These are phyloP conservation scores for Pharmacophagus antenor DNA, from an alignment of 2,888 invertebrate species.

Conservation along the genomic window DNA sequence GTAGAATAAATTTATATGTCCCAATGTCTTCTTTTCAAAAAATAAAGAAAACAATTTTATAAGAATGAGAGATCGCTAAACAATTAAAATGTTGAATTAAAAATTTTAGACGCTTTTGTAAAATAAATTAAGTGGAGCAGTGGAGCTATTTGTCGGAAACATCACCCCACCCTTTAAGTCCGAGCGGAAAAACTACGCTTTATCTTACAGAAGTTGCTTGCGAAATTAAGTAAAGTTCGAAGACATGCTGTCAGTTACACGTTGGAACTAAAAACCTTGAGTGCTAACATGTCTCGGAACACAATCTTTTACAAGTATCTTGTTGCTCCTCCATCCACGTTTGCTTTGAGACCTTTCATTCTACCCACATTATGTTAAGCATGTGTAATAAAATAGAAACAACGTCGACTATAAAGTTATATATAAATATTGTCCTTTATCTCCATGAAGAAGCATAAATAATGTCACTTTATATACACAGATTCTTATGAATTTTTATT, in stretches of 20 bases:
- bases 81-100: slow-evolving; percentile 25
- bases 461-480: neutral
- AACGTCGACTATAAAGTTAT: neutral
- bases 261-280: slow-evolving; percentile 39
- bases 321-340: slow-evolving; percentile 1
- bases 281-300: slow-evolving; percentile 32
- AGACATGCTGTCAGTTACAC: slow-evolving; percentile 52
- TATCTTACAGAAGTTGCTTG: slow-evolving; percentile 41
- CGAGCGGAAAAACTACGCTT: slow-evolving; percentile 48
- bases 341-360: neutral
- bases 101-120: slow-evolving; percentile 64
- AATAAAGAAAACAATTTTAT: slow-evolving; percentile 14
- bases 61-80: slow-evolving; percentile 23
- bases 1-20: no score
- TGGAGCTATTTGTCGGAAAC: slow-evolving; percentile 62
- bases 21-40: neutral
- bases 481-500: neutral
- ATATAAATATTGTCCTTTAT: no score
- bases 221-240: slow-evolving; percentile 56
- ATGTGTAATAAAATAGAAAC: neutral
- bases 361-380: slow-evolving; percentile 1
- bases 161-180: slow-evolving; percentile 53
- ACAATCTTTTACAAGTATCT: slow-evolving; percentile 20
- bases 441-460: neutral
- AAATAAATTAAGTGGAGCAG: slow-evolving; percentile 65